Evolutionary conservation across 2,113 vertebrate species (phyloP).

Genomic region (Catharus bicknelli): DNA sequence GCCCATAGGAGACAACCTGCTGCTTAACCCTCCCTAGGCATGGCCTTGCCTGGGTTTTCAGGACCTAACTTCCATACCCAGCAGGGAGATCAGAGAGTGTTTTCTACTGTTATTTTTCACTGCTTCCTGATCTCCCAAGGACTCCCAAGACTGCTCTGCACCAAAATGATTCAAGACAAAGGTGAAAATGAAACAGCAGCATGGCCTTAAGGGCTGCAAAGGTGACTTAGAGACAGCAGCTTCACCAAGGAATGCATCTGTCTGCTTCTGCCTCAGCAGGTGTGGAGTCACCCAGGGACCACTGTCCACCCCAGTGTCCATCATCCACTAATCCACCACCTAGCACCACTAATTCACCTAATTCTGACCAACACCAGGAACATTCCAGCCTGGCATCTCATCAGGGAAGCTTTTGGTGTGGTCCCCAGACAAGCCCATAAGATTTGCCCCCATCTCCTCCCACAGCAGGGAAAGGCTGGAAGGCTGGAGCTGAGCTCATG

Average conservation of each 20-base stretch:
- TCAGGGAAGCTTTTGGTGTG: not conserved
- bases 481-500: not conserved
- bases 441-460: not conserved
- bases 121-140: not conserved
- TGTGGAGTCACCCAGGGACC: not conserved
- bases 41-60: rapidly evolving
- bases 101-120: not conserved
- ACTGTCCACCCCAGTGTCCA: not conserved
- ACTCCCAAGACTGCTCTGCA: not conserved
- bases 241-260: not conserved
- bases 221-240: not conserved
- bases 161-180: not conserved
- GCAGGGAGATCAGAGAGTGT: not conserved
- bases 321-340: not conserved
- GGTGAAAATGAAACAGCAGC: not conserved
- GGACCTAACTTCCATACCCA: not conserved
- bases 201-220: not conserved
- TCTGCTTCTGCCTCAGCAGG: not conserved
- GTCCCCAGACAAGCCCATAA: not conserved
- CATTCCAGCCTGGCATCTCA: not conserved
- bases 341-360: not conserved
- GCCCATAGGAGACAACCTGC: not conserved
- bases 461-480: not conserved
- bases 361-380: not conserved
- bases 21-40: not conserved